Base-by-base conservation (phyloP, 23 tunicate genomes). In the Botrylloides violaceus region DNA sequence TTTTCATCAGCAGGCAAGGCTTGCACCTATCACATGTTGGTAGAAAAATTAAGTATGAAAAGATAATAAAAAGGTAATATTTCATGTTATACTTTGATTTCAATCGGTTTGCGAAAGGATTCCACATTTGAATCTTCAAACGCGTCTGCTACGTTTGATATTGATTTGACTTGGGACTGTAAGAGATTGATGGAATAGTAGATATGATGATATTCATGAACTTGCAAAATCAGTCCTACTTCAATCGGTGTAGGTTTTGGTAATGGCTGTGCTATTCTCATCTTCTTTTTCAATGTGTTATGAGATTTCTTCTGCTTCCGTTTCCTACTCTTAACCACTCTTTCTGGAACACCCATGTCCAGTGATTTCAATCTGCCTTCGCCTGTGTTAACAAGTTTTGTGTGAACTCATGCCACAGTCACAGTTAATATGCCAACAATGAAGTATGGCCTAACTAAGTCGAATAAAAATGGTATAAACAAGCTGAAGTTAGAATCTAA, bases 291-390 rank as follows among this genome's bases (percentile, higher is more conserved):
- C 6, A 36, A 7, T 0, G 6, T 6, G 23, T 26, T 28, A 4
- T 9, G 22, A 19, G 74, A 22, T 19, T 68, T n/a, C 31, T 43
- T 19, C 37, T 37, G 36, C 37, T 36, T 68, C 19, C 74, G 57
- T 43, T 68, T 68, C 2, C 74, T 68, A 32, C 56, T 43, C 5
- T 43, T 38, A 0, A 68, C 24, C 37, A 43, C 58, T 62, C 80
- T 29, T 63, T 37, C 58, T 21, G 73, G 59, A 4, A 59, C 74
- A 58, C 53, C 59, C 81, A 77, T 27, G 5, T 77, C 43, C 31
- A 70, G 2, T 19, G 65, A 29, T 27, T 36, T 68, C 19, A 30
- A 22, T 68, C 57, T 79, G n/a, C 64, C 59, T 29, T 32, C 68
- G 2, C 34, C 83, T 66, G 33, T 30, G 20, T 20, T 57, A 65